A percentile compares a stretch with the other conserved stretches of the same genome.
These are phyloP conservation scores for Syngnathus typhle DNA, from an alignment of 2,113 vertebrate genomes.

Conservation along the genomic window DNA sequence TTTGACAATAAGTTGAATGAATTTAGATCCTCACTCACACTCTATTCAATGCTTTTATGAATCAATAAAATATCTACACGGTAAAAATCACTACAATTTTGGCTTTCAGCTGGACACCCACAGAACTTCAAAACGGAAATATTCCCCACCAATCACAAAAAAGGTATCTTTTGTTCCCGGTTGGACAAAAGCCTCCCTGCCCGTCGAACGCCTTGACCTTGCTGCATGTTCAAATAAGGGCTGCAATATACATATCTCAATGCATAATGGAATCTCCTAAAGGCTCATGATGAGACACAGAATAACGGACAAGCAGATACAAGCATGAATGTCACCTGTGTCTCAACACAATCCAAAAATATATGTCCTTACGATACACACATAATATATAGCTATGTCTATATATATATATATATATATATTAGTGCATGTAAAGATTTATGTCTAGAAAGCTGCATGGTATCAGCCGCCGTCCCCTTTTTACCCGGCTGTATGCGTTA, in stretches of 20 bases:
- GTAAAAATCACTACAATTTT: constrained; percentile 24
- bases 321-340: not conserved
- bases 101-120: constrained; percentile 76
- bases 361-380: not conserved
- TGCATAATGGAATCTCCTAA: not conserved
- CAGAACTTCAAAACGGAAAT: constrained; percentile 83
- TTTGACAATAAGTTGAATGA: no score
- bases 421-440: not conserved
- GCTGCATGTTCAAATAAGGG: not conserved
- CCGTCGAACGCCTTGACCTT: not conserved
- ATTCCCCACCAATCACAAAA: constrained; percentile 79
- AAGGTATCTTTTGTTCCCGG: constrained; percentile 67
- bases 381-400: no score
- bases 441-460: not conserved
- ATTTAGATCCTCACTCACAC: not conserved
- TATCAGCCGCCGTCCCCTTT: constrained; percentile 22
- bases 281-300: not conserved
- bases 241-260: not conserved
- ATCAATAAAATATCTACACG: not conserved
- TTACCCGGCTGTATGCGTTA: constrained; percentile 57
- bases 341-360: not conserved
- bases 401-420: no score
- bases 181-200: no score
- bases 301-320: not conserved
- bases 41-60: constrained; percentile 5